Conservation (phyloP, 2,888 invertebrate species). For the Andrena marginata region DNA sequence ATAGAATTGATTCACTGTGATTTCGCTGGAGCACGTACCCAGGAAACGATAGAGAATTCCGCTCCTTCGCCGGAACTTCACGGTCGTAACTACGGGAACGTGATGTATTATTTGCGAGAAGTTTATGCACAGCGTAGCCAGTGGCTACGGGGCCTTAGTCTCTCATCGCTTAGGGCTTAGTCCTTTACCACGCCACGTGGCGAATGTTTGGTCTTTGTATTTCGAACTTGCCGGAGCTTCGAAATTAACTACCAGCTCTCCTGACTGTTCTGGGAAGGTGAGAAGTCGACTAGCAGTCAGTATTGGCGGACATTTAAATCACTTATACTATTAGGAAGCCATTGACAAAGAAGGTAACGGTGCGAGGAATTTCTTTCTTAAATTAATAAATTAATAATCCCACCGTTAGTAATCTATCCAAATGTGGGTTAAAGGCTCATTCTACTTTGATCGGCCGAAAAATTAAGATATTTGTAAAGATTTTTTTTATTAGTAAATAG, state of each 20-base stretch:
- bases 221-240: conserved; percentile 30
- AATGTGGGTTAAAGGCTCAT: no score
- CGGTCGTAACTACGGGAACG: conserved; percentile 64
- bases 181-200: conserved; percentile 44
- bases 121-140: conserved; percentile 66
- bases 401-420: no score
- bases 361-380: no score
- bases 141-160: conserved; percentile 47
- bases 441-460: no score
- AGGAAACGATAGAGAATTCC: conserved; percentile 62
- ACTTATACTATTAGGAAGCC: no score
- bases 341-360: no score
- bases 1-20: conserved; percentile 68
- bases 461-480: no score
- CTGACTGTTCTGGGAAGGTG: not conserved
- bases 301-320: not conserved
- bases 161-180: conserved; percentile 28
- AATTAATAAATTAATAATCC: no score
- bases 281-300: not conserved
- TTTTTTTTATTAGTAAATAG: no score
- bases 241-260: conserved; percentile 46
- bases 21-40: conserved; percentile 64
- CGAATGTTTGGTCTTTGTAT: conserved; percentile 58
- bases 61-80: conserved; percentile 66
- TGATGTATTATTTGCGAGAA: conserved; percentile 69